A percentile compares a stretch with the other conserved stretches of the same genome.
Evolutionary conservation across 2,113 vertebrate genomes (phyloP).

Genomic region (Irena cyanogastra): DNA sequence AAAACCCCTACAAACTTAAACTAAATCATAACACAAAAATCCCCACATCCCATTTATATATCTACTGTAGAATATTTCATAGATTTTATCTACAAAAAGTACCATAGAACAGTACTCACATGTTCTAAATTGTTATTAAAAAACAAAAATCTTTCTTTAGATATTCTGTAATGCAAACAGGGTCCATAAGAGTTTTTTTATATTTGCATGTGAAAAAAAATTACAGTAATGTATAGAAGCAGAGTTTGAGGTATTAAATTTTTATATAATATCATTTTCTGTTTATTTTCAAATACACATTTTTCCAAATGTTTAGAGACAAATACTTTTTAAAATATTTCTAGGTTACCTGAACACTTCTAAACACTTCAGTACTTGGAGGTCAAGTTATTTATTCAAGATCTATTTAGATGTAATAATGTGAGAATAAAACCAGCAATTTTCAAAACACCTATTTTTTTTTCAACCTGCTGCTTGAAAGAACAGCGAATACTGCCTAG

Average conservation of each 20-base stretch:
- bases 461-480: background rate
- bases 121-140: background rate
- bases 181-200: background rate
- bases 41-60: background rate
- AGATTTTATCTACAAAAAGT: background rate
- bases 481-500: background rate
- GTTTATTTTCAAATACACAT: background rate
- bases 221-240: background rate
- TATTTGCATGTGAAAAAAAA: background rate
- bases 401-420: background rate
- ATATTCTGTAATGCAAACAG: background rate
- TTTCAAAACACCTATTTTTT: accelerated
- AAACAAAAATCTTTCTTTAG: background rate
- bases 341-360: background rate
- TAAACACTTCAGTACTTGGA: background rate
- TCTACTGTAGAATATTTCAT: background rate
- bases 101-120: background rate
- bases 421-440: background rate
- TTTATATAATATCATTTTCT: background rate
- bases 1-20: background rate
- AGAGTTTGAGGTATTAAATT: background rate
- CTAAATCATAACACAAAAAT: background rate
- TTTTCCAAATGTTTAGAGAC: background rate
- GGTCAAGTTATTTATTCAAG: background rate
- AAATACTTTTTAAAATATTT: background rate